Conservation (phyloP, 2,797 vertebrate genomes). For the Lacerta bilineata region DNA sequence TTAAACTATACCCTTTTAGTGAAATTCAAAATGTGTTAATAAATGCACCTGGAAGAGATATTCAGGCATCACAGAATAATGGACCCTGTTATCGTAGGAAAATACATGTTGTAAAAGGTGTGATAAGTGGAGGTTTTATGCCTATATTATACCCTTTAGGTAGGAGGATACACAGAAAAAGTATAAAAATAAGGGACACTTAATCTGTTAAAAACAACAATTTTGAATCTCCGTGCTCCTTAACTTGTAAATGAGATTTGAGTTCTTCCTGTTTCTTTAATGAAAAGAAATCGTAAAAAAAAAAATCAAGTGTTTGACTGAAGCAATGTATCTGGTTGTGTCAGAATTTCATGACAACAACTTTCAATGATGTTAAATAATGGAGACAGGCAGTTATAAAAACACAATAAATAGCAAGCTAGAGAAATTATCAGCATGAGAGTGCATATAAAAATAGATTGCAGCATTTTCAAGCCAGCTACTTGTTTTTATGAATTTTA, state of each 20-base stretch:
- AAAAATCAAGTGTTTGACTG: slow-evolving; percentile 26
- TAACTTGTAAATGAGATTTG: slow-evolving; percentile 11
- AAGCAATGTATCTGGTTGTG: background rate
- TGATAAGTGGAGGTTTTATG: background rate
- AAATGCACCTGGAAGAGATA: background rate
- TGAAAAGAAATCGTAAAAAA: background rate
- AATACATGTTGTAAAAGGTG: background rate
- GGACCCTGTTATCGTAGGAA: background rate
- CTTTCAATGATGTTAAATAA: slow-evolving; percentile 41
- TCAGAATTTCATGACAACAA: background rate
- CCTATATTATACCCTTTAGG: background rate
- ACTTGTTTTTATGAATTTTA: slow-evolving; percentile 15
- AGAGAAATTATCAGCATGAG: background rate
- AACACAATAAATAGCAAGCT: background rate
- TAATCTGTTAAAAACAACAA: too few relatives aligned
- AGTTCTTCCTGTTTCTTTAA: slow-evolving; percentile 7
- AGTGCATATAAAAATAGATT: slow-evolving; percentile 1
- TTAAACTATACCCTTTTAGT: too few relatives aligned
- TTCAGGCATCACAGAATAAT: background rate
- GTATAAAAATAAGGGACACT: too few relatives aligned
- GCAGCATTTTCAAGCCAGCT: background rate
- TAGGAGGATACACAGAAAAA: background rate
- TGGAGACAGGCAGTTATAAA: background rate
- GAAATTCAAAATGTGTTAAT: background rate
- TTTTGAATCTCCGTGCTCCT: background rate